Base-by-base conservation (phyloP, 2,888 invertebrate species). In the Melanophora roralis region DNA sequence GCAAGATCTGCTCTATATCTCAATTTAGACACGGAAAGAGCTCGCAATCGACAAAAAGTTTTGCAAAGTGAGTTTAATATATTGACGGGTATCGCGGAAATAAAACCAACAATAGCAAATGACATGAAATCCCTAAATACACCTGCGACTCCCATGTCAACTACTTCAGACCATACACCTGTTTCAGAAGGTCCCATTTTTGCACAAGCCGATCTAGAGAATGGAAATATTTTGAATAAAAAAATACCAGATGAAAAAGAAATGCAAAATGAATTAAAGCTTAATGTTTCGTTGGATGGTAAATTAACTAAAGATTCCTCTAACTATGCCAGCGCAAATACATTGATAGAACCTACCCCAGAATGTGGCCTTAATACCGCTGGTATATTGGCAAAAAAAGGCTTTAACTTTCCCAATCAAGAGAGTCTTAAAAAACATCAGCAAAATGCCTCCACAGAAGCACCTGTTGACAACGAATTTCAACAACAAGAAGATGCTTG, bases 351-450 rank as follows among this genome's bases (percentile, higher is more conserved):
- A 12, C 62, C 83, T 47, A 87, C 87, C 3, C 86, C 87, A 12
- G 85, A 85, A 34, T 84, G 83, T 82, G 87, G 84, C 0, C 75
- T 87, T 32, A 87, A 86, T 67, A 87, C 86, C 0, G 86, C 86
- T 38, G 87, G 87, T 4, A 77, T 87, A 9, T 78, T 83, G 68
- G 83, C 85, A 6, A 85, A 84, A 57, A 81, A 84, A 49, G 86
- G 86, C 0, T 87, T 87, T 51, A 21, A 78, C 49, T 87, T 87
- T 69, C 60, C 68, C 0, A 77, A 75, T 23, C 75, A 72, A 21
- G 55, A 57, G 11, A 74, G 47, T 62, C 12, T 40, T 0, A 80
- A 72, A 27, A 74, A 81, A 45, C 77, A 77, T 1, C 82, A 83
- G 21, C 73, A 77, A 68, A 60, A 55, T 34, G 72, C 68, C 2